Evolutionary conservation across 1,140 invertebrate genomes (phyloP), one percentile per base, ranked within the genome.

Genomic region (Micrasema minimum): DNA sequence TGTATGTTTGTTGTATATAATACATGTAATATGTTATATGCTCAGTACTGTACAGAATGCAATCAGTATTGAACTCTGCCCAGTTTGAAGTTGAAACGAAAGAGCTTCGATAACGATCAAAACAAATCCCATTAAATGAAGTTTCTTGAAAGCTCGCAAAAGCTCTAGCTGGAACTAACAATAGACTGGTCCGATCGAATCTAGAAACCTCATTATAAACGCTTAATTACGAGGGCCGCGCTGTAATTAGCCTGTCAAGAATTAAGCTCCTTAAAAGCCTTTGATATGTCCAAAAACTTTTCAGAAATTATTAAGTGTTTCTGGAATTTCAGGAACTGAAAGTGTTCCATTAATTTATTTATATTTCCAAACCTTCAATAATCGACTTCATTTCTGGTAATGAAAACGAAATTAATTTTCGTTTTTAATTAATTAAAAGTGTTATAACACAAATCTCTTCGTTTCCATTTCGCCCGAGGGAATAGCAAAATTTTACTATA

Each of bases 101-200:
- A 75, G 65, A 59, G 66, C 66, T 74, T 50, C 72, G 72, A 75
- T 75, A 75, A 75, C 72, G 69, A 75, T 75, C 72, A 66, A 71
- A 75, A 75, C 69, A 75, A 75, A 75, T 71, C 72, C 70, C 72
- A 75, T 75, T 75, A 75, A 75, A 66, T 75, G 69, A 75, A 75
- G 57, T 75, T 75, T 66, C 55, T 41, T 35, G 48, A 75, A 74
- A 71, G 69, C 72, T 71, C 69, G 48, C 23, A 66, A 74, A 75
- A 75, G 72, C 69, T 66, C 65, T 31, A 68, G 55, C 55, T 11
- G 6, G 10, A 11, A 38, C 69, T 62, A 50, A 75, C 72, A 75
- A 75, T 75, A 66, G 64, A 67, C 72, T 46, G 69, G 72, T 68
- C 72, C 72, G 72, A 75, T 75, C 72, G 70, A 75, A 75, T 71